Evolutionary conservation across 2,888 invertebrate genomes (phyloP).

Genomic region (Nycteola revayana): DNA sequence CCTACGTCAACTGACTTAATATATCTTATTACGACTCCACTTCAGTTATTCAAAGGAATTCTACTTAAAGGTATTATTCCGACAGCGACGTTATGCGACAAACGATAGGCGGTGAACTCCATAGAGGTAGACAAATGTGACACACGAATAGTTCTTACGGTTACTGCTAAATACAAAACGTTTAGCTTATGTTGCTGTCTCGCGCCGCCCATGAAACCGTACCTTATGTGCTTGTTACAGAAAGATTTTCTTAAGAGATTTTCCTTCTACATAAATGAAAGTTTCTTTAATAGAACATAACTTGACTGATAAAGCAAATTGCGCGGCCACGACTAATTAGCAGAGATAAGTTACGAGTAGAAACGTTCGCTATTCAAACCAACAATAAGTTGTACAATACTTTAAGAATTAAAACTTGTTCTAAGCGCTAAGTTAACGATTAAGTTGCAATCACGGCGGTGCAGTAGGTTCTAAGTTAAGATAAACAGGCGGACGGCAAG

Average conservation of each 20-base stretch:
- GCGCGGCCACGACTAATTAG: constrained; percentile 15
- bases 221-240: constrained; percentile 6
- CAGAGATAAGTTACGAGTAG: neutral
- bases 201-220: no score
- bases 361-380: constrained; percentile 26
- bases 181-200: no score
- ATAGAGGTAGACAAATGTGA: no score
- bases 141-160: no score
- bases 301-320: constrained; percentile 40
- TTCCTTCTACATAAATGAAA: constrained; percentile 16
- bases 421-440: constrained; percentile 61
- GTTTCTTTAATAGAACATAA: constrained; percentile 35
- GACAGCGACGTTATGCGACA: no score
- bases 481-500: constrained; percentile 61
- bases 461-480: constrained; percentile 49
- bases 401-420: constrained; percentile 57
- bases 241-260: constrained; percentile 9
- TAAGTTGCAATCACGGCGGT: constrained; percentile 64
- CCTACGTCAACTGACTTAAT: neutral
- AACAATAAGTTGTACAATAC: constrained; percentile 46
- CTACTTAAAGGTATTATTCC: neutral
- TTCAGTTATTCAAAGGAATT: constrained; percentile 9
- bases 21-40: constrained; percentile 8
- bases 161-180: no score
- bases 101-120: no score